These are phyloP conservation scores for Pampus argenteus DNA, from an alignment of 2,797 vertebrate genomes.

Conservation along the genomic window DNA sequence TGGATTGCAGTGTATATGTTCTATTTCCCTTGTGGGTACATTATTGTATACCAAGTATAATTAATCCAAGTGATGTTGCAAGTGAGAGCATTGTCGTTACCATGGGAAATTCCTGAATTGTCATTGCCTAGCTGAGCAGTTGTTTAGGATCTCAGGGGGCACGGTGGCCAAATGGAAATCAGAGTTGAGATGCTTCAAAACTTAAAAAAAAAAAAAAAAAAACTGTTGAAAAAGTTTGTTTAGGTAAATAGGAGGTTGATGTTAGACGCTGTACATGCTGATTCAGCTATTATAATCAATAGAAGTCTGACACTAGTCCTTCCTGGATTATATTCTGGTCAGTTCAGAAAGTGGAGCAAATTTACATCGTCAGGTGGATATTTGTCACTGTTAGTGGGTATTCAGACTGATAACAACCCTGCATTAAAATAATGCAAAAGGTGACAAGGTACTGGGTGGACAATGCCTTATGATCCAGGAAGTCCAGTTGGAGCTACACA, in stretches of 20 bases:
- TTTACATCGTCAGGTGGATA: too few species aligned
- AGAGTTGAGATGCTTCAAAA: constrained; percentile 36
- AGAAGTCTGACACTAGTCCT: background rate
- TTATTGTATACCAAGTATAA: constrained; percentile 40
- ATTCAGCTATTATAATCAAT: constrained; percentile 23
- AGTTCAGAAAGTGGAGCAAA: too few species aligned
- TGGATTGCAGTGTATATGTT: constrained; percentile 14
- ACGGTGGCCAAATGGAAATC: background rate
- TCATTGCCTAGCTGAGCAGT: constrained; percentile 20
- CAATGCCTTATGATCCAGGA: too few species aligned
- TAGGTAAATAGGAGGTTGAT: constrained; percentile 6
- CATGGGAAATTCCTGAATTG: constrained; percentile 37
- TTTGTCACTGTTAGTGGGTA: too few species aligned
- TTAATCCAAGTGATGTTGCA: constrained; percentile 35
- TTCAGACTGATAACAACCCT: too few species aligned
- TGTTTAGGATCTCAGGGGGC: constrained; percentile 9
- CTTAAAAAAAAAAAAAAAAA: too few species aligned
- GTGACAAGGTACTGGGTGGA: too few species aligned
- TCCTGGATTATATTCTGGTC: background rate
- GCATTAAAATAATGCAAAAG: too few species aligned
- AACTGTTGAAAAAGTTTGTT: constrained; percentile 12
- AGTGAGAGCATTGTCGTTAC: constrained; percentile 25
- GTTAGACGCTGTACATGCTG: constrained; percentile 16
- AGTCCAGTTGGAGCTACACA: too few species aligned
- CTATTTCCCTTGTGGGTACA: constrained; percentile 18